Evolutionary conservation across 2,888 invertebrate species (phyloP).

Genomic region (Acronicta psi): DNA sequence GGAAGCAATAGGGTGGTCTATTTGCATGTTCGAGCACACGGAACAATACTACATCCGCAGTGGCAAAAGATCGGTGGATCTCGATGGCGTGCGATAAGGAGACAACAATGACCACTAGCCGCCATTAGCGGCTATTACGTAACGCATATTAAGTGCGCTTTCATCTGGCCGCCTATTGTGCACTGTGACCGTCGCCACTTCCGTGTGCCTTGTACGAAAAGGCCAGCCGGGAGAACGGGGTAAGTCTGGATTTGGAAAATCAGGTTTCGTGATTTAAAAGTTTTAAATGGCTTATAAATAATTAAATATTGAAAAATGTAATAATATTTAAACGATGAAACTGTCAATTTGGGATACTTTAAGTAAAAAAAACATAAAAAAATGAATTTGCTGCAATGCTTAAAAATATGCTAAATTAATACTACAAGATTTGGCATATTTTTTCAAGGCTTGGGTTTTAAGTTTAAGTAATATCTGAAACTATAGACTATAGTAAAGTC

Average conservation of each 20-base stretch:
- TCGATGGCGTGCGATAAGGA: constrained; percentile 55
- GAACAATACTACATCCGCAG: constrained; percentile 40
- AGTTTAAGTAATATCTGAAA: too few relatives aligned
- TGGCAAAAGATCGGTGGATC: constrained; percentile 51
- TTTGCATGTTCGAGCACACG: not conserved
- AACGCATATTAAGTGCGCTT: constrained; percentile 84
- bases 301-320: too few relatives aligned
- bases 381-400: too few relatives aligned
- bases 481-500: too few relatives aligned
- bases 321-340: too few relatives aligned
- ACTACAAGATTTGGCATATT: too few relatives aligned
- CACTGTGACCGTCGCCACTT: constrained; percentile 69
- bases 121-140: constrained; percentile 77
- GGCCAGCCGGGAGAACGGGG: not conserved
- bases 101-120: constrained; percentile 70
- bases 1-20: constrained; percentile 15
- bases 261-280: not conserved
- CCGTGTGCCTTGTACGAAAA: constrained; percentile 70
- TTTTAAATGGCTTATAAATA: too few relatives aligned
- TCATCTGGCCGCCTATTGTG: constrained; percentile 86
- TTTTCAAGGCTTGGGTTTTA: too few relatives aligned
- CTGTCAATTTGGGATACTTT: too few relatives aligned
- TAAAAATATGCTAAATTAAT: too few relatives aligned
- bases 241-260: constrained; percentile 20
- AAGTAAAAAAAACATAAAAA: too few relatives aligned